Evolutionary conservation across 2,888 invertebrate genomes (phyloP).

Genomic region (Bimastos eiseni): DNA sequence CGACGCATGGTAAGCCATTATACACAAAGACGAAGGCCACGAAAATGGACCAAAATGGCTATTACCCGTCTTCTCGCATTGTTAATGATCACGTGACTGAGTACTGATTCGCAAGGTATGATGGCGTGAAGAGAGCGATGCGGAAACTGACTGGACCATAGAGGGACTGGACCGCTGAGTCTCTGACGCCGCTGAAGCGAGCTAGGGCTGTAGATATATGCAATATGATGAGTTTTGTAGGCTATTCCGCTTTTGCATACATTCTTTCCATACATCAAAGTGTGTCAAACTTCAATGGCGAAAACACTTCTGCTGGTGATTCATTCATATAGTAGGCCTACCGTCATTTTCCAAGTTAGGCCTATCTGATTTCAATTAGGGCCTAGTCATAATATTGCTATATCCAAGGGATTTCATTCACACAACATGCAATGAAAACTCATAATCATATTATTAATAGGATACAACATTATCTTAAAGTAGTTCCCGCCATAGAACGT

Average conservation of each 20-base stretch:
- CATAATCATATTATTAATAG: too few species aligned
- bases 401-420: too few species aligned
- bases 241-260: neutral
- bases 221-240: neutral
- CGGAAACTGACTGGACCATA: neutral
- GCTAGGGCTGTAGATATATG: neutral
- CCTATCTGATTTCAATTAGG: too few species aligned
- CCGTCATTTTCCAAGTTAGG: too few species aligned
- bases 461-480: too few species aligned
- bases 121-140: neutral
- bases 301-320: too few species aligned
- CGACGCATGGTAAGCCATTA: neutral
- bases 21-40: neutral
- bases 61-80: slow-evolving; percentile 24
- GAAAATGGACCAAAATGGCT: neutral
- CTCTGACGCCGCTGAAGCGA: too few species aligned
- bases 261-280: neutral
- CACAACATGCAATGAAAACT: too few species aligned
- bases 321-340: too few species aligned
- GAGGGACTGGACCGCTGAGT: too few species aligned
- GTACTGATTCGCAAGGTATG: neutral
- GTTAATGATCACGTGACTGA: slow-evolving; percentile 25
- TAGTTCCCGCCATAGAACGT: too few species aligned
- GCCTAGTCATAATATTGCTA: too few species aligned
- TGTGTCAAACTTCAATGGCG: neutral